Evolutionary conservation across 2,797 vertebrate species (phyloP).

Genomic region (Macroramphosus scolopax): DNA sequence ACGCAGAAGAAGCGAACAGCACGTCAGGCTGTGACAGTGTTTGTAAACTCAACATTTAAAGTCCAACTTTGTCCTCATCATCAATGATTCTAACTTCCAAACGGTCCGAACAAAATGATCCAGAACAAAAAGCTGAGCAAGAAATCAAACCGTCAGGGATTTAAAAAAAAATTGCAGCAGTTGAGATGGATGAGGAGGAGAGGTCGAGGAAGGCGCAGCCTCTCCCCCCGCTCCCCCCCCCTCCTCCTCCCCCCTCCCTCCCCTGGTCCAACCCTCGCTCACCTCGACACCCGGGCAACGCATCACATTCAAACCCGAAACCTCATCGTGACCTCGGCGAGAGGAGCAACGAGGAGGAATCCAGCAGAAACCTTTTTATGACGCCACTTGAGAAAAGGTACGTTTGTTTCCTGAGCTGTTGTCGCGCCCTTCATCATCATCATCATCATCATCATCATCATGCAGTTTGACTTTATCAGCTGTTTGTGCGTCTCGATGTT

Average conservation of each 20-base stretch:
- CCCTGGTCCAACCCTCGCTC: slow-evolving; percentile 39
- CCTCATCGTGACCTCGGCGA: slow-evolving; percentile 41
- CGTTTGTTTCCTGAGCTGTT: slow-evolving; percentile 31
- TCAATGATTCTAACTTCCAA: no score
- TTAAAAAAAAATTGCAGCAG: no score
- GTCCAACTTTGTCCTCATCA: no score
- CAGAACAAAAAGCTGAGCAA: no score
- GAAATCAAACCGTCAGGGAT: no score
- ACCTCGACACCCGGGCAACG: slow-evolving; percentile 58
- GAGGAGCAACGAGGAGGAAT: slow-evolving; percentile 26
- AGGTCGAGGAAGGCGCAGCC: slow-evolving; percentile 40
- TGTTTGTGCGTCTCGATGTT: no score
- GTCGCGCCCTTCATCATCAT: no score
- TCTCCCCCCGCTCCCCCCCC: slow-evolving; percentile 21
- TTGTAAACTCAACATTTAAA: neutral
- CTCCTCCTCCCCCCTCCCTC: slow-evolving; percentile 12
- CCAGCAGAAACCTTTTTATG: slow-evolving; percentile 23
- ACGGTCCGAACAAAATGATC: no score
- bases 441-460: no score
- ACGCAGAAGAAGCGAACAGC: neutral
- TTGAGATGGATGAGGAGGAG: slow-evolving; percentile 28
- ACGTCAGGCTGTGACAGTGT: neutral
- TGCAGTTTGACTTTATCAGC: no score
- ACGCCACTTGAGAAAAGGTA: slow-evolving; percentile 63
- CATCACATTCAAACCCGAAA: slow-evolving; percentile 5